Evolutionary conservation across 2,888 invertebrate species (phyloP).

Genomic region (Elysia crispata): DNA sequence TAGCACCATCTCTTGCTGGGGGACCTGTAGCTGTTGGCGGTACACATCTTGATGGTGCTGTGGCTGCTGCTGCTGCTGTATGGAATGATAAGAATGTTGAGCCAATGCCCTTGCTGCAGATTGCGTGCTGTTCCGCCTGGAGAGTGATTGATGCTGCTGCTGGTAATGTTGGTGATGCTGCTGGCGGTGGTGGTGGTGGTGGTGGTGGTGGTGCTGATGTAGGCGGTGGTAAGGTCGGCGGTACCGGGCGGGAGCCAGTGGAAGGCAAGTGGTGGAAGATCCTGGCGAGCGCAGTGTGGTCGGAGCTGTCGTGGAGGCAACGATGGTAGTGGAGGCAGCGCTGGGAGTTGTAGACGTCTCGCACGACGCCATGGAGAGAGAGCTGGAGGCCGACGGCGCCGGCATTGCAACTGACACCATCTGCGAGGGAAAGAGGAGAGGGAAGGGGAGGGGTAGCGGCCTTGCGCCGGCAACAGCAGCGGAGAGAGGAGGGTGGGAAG

Average conservation of each 20-base stretch:
- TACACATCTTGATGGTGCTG: not conserved
- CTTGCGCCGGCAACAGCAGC: no score
- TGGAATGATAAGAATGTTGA: no score
- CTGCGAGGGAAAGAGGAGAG: no score
- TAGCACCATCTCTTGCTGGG: not conserved
- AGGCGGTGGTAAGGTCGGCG: not conserved
- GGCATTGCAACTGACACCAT: no score
- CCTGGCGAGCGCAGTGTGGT: not conserved
- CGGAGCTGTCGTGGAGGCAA: not conserved
- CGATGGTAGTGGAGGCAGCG: not conserved
- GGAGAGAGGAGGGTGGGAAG: no score
- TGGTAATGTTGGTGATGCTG: not conserved
- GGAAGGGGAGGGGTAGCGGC: no score
- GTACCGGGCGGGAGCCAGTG: not conserved
- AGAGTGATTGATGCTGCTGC: not conserved
- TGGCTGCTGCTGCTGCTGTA: not conserved
- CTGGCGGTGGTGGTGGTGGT: not conserved
- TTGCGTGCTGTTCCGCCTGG: no score
- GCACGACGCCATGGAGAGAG: no score
- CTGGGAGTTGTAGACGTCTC: no score
- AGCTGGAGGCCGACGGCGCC: no score
- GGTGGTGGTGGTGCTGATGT: not conserved
- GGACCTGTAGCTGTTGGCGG: not conserved
- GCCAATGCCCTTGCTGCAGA: no score
- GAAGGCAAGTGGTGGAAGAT: not conserved